Conservation (phyloP, 2,888 invertebrate genomes). For the Allolobophora icterica region DNA sequence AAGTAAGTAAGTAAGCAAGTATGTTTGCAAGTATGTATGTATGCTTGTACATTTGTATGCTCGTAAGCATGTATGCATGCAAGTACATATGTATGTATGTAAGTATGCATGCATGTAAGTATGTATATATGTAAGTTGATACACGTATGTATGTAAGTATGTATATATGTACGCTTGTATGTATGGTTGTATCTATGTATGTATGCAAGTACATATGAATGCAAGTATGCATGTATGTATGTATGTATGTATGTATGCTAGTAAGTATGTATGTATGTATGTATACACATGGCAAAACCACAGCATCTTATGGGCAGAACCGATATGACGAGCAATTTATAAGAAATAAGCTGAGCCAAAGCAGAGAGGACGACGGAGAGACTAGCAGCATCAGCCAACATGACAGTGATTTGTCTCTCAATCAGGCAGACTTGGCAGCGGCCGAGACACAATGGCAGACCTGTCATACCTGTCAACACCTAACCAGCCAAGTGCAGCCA, state of each 20-base stretch:
- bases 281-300: background rate
- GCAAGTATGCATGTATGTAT: constrained; percentile 30
- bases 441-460: background rate
- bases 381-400: background rate
- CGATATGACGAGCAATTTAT: background rate
- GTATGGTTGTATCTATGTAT: constrained; percentile 5
- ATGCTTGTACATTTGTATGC: too few relatives aligned
- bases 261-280: background rate
- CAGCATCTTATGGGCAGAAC: background rate
- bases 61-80: constrained; percentile 38
- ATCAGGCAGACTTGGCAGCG: background rate
- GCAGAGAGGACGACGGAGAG: background rate
- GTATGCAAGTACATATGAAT: constrained; percentile 35
- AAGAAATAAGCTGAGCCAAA: background rate
- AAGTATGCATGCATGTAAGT: background rate
- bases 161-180: background rate
- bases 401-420: constrained; percentile 4
- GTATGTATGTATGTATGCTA: background rate
- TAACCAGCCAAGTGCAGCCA: constrained; percentile 10
- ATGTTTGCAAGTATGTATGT: too few relatives aligned
- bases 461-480: constrained; percentile 2
- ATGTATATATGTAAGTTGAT: too few relatives aligned
- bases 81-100: constrained; percentile 25
- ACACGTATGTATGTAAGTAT: constrained; percentile 13
- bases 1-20: constrained; percentile 38